Base-by-base conservation (phyloP, 2,797 vertebrate species). In the Poecilia wingei region DNA sequence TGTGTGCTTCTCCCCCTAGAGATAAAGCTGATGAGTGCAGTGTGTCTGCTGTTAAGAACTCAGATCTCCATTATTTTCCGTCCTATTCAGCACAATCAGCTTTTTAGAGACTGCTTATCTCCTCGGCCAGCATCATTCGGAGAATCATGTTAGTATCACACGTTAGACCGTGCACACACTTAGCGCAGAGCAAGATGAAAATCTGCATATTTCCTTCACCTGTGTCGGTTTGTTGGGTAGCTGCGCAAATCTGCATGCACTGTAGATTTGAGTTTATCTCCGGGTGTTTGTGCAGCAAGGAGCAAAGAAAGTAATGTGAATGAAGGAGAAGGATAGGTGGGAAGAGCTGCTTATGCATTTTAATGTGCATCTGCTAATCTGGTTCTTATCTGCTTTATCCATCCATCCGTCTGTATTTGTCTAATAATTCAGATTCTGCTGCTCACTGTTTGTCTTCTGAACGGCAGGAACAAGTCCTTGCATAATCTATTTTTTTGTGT, bases 321-420 rank as follows among this genome's bases (percentile, higher is more conserved):
- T 64, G 76, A 86, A 84, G 73, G 72, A 46, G 84, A 82, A 59
- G 49, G 85, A 88, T 86, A 85, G 88, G 79, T 90, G 82, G 82
- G 86, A 89, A 90, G 85, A 89, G 82, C 90, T 90, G 90, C 88
- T 89, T 92, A 82, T 90, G 91, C 90, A 93, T 94, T 91, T 91
- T 91, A 91, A 94, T 93, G 90, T 90, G 81, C 90, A 86, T 91
- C 85, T 89, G 86, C 86, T 95, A 93, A 95, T 95, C 90, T 93
- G 82, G 88, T 87, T 91, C 86, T 93, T 94, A 91, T 94, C 91
- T 90, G 89, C 81, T 82, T 90, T 91, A 91, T 94, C 93, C 89
- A 89, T 94, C 91, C 88, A 91, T 91, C 92, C 88, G 12, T 92
- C 91, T 92, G 89, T 92, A 92, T 94, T 95, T 94, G 91, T 93